These are phyloP conservation scores for Sardina pilchardus DNA, from an alignment of 2,113 vertebrate species.

Conservation along the genomic window DNA sequence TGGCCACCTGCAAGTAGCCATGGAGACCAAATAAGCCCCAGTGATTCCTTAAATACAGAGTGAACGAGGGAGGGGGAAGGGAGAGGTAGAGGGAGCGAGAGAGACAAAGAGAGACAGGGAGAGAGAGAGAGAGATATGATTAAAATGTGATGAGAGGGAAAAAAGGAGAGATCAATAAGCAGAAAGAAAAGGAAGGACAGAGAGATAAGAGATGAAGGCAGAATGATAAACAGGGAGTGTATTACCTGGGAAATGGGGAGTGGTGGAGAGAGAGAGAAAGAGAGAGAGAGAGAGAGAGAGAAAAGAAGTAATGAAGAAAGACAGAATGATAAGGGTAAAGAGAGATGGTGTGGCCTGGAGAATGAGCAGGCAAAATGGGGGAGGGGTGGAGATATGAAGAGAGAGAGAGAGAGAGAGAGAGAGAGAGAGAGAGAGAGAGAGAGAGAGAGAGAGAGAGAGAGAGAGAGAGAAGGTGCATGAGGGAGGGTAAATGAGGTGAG, in stretches of 20 bases:
- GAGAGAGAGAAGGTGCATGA: neutral
- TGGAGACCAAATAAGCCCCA: neutral
- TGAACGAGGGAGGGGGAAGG: too few relatives aligned
- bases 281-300: neutral
- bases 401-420: constrained; percentile 7
- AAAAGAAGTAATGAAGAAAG: neutral
- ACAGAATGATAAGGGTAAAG: neutral
- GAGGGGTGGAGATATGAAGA: neutral
- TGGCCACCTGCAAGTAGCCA: neutral
- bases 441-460: neutral
- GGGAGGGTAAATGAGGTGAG: neutral
- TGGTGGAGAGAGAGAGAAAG: neutral
- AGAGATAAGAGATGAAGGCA: too few relatives aligned
- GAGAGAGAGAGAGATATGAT: neutral
- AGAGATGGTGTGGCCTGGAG: neutral
- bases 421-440: too few relatives aligned
- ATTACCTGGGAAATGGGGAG: neutral
- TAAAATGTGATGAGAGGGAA: constrained; percentile 5
- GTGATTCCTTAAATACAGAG: too few relatives aligned
- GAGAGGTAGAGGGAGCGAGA: neutral
- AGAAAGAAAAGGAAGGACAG: neutral
- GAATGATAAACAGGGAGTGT: too few relatives aligned
- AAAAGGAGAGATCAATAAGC: neutral
- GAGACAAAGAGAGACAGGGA: too few relatives aligned
- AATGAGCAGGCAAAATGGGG: neutral